Evolutionary conservation across 2,888 invertebrate genomes (phyloP).

Genomic region (Scaptomyza flava): DNA sequence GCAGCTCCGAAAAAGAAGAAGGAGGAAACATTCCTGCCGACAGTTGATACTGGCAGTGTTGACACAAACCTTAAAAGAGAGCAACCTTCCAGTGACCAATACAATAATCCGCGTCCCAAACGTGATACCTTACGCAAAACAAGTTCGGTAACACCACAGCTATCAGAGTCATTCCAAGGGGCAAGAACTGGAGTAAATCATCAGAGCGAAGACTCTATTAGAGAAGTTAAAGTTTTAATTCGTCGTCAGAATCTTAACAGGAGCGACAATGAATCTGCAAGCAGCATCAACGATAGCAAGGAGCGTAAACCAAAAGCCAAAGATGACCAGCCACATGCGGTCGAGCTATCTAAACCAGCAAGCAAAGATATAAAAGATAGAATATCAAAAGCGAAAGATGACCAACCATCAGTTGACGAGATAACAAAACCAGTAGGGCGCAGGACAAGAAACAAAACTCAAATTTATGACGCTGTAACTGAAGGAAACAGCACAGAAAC

Average conservation of each 20-base stretch:
- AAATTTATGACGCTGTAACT: neutral
- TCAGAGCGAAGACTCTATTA: neutral
- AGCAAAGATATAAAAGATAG: neutral
- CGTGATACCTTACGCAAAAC: neutral
- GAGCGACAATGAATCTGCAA: neutral
- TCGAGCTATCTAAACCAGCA: neutral
- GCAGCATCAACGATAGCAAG: constrained; percentile 1
- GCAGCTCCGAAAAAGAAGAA: constrained; percentile 25
- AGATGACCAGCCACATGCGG: neutral
- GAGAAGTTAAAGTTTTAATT: constrained; percentile 1
- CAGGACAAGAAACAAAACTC: neutral
- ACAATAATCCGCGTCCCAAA: neutral
- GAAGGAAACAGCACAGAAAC: neutral
- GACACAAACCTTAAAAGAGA: neutral
- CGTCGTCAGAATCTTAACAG: neutral
- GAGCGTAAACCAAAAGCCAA: neutral
- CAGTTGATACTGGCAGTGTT: neutral
- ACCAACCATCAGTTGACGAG: neutral
- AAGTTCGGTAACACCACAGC: neutral
- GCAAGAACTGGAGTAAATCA: neutral
- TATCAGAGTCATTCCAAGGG: neutral
- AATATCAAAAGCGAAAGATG: neutral
- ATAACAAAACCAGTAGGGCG: neutral
- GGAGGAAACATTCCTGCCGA: neutral
- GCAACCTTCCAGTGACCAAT: neutral